Conservation (phyloP, 2,888 invertebrate genomes). For the Parascotia fuliginaria region DNA sequence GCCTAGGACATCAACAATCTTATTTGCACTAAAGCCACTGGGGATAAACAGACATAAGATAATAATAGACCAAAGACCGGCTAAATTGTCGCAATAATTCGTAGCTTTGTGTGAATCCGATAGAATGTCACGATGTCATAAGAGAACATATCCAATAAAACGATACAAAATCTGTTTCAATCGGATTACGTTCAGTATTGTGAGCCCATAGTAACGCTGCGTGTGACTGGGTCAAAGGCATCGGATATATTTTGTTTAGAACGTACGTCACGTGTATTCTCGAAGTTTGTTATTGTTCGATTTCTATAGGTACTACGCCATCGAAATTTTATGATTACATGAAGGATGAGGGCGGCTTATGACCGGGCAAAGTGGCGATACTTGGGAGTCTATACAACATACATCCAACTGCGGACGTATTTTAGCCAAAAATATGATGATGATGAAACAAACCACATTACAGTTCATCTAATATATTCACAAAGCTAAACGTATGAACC, state of each 20-base stretch:
- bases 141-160: slow-evolving; percentile 37
- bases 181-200: slow-evolving; percentile 61
- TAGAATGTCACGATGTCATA: slow-evolving; percentile 21
- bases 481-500: too few species aligned
- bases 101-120: slow-evolving; percentile 1
- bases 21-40: neutral
- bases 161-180: slow-evolving; percentile 55
- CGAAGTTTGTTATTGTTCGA: neutral
- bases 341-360: too few species aligned
- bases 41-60: neutral
- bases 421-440: too few species aligned
- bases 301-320: too few species aligned
- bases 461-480: too few species aligned
- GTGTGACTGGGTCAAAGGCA: slow-evolving; percentile 63
- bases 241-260: slow-evolving; percentile 46
- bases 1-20: neutral
- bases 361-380: too few species aligned
- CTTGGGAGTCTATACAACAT: too few species aligned
- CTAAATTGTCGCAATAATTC: neutral
- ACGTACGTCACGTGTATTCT: slow-evolving; percentile 14
- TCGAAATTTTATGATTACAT: too few species aligned
- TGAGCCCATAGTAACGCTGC: slow-evolving; percentile 53
- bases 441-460: too few species aligned
- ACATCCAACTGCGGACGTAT: too few species aligned
- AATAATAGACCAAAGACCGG: neutral